phyloP scores from a whole-genome alignment of 2,888 invertebrate species.

The Gortyna flavago region DNA sequence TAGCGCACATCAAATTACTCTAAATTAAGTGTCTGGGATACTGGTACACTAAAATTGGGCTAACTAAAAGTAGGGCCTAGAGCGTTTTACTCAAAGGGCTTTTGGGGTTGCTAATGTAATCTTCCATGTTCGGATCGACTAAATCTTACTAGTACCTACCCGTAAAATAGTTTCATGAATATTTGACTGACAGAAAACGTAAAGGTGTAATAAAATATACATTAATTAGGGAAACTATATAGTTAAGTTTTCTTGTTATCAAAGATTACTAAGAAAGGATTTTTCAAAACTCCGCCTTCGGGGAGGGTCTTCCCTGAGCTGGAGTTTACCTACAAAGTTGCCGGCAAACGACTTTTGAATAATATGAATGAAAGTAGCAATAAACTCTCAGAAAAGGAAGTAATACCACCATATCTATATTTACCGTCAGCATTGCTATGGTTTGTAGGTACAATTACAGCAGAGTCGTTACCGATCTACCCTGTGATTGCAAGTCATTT shows the following conservation, averaged over 20 bases:
- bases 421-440: background rate
- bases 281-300: background rate
- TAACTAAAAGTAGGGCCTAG: background rate
- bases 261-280: background rate
- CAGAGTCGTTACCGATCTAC: background rate
- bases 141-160: background rate
- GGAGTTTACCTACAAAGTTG: background rate
- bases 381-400: background rate
- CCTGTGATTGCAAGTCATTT: background rate
- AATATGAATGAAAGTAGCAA: background rate
- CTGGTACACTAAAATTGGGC: background rate
- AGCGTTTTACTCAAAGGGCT: background rate
- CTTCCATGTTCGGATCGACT: background rate
- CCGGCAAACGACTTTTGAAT: background rate
- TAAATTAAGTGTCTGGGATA: background rate
- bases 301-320: background rate
- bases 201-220: background rate
- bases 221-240: background rate
- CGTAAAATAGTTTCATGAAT: background rate
- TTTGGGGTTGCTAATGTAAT: constrained; percentile 3
- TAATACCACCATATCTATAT: background rate
- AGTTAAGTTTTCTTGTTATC: background rate
- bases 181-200: background rate
- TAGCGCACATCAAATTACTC: background rate
- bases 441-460: background rate